Conservation (phyloP, 2,113 vertebrate species). For the Vireo altiloquus region DNA sequence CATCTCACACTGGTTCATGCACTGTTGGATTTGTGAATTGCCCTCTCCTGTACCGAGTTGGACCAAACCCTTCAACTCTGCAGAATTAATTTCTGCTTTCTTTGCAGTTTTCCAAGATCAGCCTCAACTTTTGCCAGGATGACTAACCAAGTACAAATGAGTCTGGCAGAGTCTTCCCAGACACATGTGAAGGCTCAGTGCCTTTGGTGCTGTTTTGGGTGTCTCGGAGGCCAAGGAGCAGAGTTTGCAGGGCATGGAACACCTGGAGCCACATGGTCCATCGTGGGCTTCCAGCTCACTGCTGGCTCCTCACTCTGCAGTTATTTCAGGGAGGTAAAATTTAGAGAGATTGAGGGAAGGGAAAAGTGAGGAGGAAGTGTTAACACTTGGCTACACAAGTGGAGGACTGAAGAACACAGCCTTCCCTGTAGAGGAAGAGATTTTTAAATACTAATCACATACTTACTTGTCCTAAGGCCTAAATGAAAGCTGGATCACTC, state of each 20-base stretch:
- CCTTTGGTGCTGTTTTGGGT: conserved; percentile 4
- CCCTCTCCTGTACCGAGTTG: neutral
- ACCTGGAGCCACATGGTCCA: neutral
- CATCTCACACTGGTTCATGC: neutral
- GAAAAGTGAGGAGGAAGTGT: neutral
- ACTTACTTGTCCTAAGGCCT: neutral
- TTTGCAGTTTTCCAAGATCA: neutral
- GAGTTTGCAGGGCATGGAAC: neutral
- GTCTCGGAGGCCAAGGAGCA: neutral
- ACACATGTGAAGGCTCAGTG: neutral
- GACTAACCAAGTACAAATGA: neutral
- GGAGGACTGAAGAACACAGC: neutral
- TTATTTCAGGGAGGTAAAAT: neutral
- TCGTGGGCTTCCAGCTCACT: neutral
- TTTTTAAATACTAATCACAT: neutral
- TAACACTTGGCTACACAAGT: neutral
- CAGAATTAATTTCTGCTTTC: neutral
- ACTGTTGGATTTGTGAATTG: neutral
- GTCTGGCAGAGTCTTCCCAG: neutral
- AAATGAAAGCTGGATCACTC: neutral
- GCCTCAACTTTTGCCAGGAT: neutral
- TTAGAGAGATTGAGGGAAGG: neutral
- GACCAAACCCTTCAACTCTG: neutral
- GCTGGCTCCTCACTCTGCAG: neutral
- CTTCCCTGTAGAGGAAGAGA: neutral